Base-by-base conservation (phyloP, 1,140 invertebrate species). In the Eupeodes corollae region DNA sequence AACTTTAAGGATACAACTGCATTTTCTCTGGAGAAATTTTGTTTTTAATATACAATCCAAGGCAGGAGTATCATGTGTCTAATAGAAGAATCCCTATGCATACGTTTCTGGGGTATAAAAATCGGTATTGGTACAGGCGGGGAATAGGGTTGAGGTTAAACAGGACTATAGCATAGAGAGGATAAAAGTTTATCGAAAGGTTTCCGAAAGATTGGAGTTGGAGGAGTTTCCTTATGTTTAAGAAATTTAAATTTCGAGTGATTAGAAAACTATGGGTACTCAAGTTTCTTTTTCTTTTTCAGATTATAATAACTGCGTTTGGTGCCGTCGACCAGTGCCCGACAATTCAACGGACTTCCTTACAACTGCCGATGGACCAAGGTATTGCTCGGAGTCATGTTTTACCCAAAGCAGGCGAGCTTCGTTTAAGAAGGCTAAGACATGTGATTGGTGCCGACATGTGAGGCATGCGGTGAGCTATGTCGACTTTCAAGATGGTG, bases 381-480 rank as follows among this genome's bases (percentile, higher is more conserved):
- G 75, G 1, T 89, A 88, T 61, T 92, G 89, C 61, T 90, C 86
- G 2, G 88, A 93, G 63, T 70, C 88, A 18, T 94, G 90, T 70
- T 92, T 92, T 70, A 84, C 84, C 9, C 88, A 90, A 59, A 90
- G 86, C 13, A 72, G 88, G 42, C 71, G 88, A 38, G 88, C 89
- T 0, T 88, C 84, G 50, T 91, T 91, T 68, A 92, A 92, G 67
- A 82, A 85, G 55, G 88, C 87, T 48, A 90, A 90, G 68, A 86
- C 86, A n/a, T 93, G 89, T 63, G 88, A 93, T 67, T 93, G 89
- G 88, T 94, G 90, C 65, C 79, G 86, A 51, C 88, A 92, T 59
- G 82, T 92, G 10, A 72, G 88, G 18, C 87, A 91, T 58, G 90
- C 89, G 0, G 85, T 92, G n/a, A 91, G 86, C 54, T 91, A 91